Conservation (phyloP, 2,888 invertebrate species). For the Cephus runcator region DNA sequence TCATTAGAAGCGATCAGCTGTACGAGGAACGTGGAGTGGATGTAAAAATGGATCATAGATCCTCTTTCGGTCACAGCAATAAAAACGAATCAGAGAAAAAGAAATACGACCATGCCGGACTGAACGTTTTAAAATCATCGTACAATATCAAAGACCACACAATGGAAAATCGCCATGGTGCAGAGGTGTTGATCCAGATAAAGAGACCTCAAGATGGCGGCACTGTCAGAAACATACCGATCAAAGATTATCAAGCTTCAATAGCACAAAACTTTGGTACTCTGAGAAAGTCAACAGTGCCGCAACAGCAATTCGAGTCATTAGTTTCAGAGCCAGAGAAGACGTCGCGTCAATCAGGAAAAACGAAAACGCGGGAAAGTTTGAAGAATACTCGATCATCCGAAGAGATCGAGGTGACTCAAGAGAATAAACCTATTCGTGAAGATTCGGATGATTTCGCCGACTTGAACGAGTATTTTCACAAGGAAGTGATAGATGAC, state of each 20-base stretch:
- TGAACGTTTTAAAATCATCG: neutral
- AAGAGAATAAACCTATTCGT: too few relatives aligned
- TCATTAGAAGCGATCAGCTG: conserved; percentile 39
- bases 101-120: conserved; percentile 9
- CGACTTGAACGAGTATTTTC: neutral
- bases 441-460: neutral
- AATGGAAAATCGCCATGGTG: neutral
- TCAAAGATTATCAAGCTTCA: conserved; percentile 51
- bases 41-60: conserved; percentile 35
- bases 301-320: conserved; percentile 43
- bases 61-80: neutral
- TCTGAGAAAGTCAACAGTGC: conserved; percentile 31
- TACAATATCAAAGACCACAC: neutral
- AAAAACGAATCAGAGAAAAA: conserved; percentile 1
- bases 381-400: neutral
- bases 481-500: neutral
- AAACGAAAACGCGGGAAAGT: neutral
- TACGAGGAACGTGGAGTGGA: conserved; percentile 56
- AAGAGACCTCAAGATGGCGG: conserved; percentile 24
- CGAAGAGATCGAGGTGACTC: neutral
- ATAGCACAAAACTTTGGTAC: conserved; percentile 49
- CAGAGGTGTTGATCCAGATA: conserved; percentile 1
- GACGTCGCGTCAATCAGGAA: conserved; percentile 4
- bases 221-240: conserved; percentile 50
- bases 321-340: conserved; percentile 37